Evolutionary conservation across 2,888 invertebrate genomes (phyloP).

Genomic region (Limulus polyphemus): DNA sequence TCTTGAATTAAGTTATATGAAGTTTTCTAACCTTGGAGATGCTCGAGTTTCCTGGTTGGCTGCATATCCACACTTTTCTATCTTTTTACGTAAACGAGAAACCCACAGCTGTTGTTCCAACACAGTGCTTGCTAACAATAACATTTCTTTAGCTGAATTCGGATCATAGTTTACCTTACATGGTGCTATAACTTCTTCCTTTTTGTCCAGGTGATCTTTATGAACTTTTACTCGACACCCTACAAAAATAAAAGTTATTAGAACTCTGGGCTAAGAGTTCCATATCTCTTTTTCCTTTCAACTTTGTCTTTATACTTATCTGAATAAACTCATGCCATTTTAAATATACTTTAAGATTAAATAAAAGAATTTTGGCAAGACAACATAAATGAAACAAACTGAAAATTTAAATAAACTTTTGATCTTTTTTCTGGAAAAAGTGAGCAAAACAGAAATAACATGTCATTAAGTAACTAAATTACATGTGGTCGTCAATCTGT

Average conservation of each 20-base stretch:
- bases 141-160: conserved; percentile 79
- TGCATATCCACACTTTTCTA: conserved; percentile 27
- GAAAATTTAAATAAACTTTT: no score
- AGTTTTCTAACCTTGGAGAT: conserved; percentile 12
- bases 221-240: conserved; percentile 96
- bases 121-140: conserved; percentile 38
- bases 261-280: background rate
- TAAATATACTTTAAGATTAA: background rate
- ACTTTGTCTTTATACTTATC: no score
- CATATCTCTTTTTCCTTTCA: no score
- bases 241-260: conserved; percentile 32
- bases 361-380: background rate
- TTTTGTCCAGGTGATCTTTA: conserved; percentile 83
- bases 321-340: no score
- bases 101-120: conserved; percentile 28
- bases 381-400: background rate
- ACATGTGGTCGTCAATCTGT: no score
- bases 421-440: no score
- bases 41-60: conserved; percentile 20
- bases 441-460: no score
- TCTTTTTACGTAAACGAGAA: conserved; percentile 23
- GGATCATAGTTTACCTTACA: conserved; percentile 95
- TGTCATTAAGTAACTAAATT: no score
- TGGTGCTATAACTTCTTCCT: conserved; percentile 74
- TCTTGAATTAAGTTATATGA: no score